A percentile compares a stretch with the other conserved stretches of the same genome.
Conservation (phyloP, 2,888 invertebrate species). For the Hemicrepidius hirtus region DNA sequence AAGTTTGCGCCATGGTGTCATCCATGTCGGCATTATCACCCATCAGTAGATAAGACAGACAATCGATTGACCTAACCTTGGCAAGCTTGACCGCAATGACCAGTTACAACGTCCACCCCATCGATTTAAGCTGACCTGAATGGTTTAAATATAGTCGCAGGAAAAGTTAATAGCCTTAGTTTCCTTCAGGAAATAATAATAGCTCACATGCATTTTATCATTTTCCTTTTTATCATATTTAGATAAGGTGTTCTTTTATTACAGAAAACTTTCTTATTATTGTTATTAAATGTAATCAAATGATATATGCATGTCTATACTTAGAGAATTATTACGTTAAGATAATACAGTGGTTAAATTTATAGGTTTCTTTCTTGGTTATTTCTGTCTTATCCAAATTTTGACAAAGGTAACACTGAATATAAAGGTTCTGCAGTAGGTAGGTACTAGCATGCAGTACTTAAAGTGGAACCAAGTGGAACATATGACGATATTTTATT, state of each 20-base stretch:
- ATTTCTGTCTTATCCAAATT: too few relatives aligned
- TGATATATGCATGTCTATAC: too few relatives aligned
- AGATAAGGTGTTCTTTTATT: neutral
- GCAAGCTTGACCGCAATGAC: conserved; percentile 56
- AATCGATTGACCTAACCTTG: conserved; percentile 57
- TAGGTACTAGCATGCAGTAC: too few relatives aligned
- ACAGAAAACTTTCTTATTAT: too few relatives aligned
- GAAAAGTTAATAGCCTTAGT: conserved; percentile 21
- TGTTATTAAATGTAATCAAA: too few relatives aligned
- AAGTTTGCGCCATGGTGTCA: conserved; percentile 2
- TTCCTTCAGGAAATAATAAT: conserved; percentile 19
- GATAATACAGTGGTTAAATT: too few relatives aligned
- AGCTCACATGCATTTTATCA: neutral
- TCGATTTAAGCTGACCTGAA: conserved; percentile 26
- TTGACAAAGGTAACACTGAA: too few relatives aligned
- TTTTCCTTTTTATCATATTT: neutral
- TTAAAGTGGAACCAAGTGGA: too few relatives aligned
- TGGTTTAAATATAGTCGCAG: conserved; percentile 18
- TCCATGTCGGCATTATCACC: conserved; percentile 10
- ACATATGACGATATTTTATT: too few relatives aligned
- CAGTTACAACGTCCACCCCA: conserved; percentile 45
- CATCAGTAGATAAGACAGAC: conserved; percentile 31
- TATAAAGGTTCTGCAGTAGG: too few relatives aligned
- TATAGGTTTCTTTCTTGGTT: too few relatives aligned
- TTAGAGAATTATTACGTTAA: too few relatives aligned